Evolutionary conservation across 2,113 vertebrate genomes (phyloP).

Genomic region (Promerops cafer): DNA sequence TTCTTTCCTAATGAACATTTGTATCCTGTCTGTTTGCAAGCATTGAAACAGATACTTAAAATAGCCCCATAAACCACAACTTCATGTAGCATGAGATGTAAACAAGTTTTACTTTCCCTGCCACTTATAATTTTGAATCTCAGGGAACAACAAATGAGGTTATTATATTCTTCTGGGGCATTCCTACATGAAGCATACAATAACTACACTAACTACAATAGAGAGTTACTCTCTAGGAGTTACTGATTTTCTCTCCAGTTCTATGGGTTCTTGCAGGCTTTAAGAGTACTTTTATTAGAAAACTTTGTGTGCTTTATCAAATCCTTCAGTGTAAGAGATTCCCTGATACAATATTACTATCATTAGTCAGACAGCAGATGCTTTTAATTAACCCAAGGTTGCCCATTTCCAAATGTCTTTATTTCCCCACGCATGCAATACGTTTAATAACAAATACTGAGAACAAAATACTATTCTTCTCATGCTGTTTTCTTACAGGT

Average conservation of each 20-base stretch:
- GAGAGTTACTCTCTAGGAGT: neutral
- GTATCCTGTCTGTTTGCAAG: neutral
- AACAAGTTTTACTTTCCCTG: neutral
- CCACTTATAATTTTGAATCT: neutral
- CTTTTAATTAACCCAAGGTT: conserved; percentile 23
- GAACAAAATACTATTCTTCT: neutral
- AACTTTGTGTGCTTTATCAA: neutral
- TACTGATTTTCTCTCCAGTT: neutral
- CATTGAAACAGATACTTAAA: neutral
- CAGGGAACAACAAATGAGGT: neutral
- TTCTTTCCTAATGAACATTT: neutral
- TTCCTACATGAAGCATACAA: neutral
- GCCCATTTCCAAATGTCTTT: neutral
- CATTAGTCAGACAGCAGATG: conserved; percentile 33
- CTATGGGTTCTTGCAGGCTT: neutral
- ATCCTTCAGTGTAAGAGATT: neutral
- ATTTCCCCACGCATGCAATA: neutral
- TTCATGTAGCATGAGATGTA: neutral
- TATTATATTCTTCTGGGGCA: neutral
- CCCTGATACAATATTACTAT: neutral
- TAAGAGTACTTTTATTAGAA: neutral
- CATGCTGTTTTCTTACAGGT: neutral
- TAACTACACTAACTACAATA: too few species aligned
- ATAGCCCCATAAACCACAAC: neutral
- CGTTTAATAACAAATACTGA: neutral